Percentiles rank a stretch among this genome's conserved stretches.
phyloP scores from a whole-genome alignment of 2,113 vertebrate genomes.

The Psettodes erumei region DNA sequence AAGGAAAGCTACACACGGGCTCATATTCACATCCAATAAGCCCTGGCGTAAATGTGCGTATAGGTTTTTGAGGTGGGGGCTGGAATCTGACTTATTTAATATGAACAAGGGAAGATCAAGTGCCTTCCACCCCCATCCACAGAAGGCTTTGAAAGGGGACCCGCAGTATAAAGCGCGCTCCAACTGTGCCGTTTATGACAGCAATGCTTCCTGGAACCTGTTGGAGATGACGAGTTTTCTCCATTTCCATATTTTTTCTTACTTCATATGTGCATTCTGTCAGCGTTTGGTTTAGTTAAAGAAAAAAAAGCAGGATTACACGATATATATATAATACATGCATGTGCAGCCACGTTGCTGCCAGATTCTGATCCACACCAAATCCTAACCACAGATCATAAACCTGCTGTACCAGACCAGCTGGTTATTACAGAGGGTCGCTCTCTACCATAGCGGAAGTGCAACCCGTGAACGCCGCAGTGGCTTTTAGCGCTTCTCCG shows the following conservation, averaged over 20 bases:
- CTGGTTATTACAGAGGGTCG: constrained; percentile 22
- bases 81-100: constrained; percentile 78
- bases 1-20: constrained; percentile 73
- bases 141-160: constrained; percentile 66
- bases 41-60: constrained; percentile 52
- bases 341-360: not conserved
- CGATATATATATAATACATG: not conserved
- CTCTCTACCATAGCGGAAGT: constrained; percentile 11
- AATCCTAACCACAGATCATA: constrained; percentile 1
- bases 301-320: not conserved
- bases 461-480: constrained; percentile 26
- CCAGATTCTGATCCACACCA: constrained; percentile 2
- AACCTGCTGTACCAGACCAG: constrained; percentile 3
- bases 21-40: constrained; percentile 75
- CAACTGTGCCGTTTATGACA: constrained; percentile 14
- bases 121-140: constrained; percentile 63
- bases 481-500: constrained; percentile 72
- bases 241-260: not conserved
- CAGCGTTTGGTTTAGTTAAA: not conserved
- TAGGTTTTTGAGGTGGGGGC: constrained; percentile 69
- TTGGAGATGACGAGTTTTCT: constrained; percentile 7
- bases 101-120: constrained; percentile 79
- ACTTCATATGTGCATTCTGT: not conserved
- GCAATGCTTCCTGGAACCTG: constrained; percentile 7
- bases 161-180: constrained; percentile 40